Base-by-base conservation (phyloP, 2,797 vertebrate genomes). In the Gallirallus australis region DNA sequence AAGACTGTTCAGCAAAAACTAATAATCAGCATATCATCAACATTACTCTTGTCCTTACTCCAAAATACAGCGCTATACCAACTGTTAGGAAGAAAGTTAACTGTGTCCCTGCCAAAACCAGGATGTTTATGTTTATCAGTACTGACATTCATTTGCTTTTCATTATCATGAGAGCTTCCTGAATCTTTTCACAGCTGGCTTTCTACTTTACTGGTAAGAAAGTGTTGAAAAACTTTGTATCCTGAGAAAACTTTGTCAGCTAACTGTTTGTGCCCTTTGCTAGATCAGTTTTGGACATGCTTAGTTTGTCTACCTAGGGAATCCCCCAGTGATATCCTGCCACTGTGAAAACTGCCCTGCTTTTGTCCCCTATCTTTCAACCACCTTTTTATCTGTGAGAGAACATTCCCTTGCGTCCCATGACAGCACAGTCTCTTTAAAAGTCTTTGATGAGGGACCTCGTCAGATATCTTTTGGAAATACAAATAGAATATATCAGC, bases 401-500 rank as follows among this genome's bases (percentile, higher is more conserved):
- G 84, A 83, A 19, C 82, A 35, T 77, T 89, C 82, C 33, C 69
- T 45, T 6, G 28, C 0, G 1, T 64, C 50, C 69, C 56, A 5
- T 48, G 78, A 64, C 64, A 92, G 64, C 68, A 42, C 57, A 60
- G 79, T 40, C 89, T n/a, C 87, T 92, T 79, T 50, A 73, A 76
- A 84, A 66, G 50, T 17, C 93, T 94, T 94, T 92, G 76, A 71
- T 81, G 87, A 89, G 42, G 59, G 66, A 13, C 63, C 59, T 86
- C 79, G 90, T 82, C 77, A 86, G 66, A 5, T 63, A 54, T 28
- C 65, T 84, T 90, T 57, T 91, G 80, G 85, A 93, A 96, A 90
- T 79, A 91, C 77, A 72, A 84, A 89, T 30, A 86, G 87, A 39
- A 30, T 48, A 0, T 19, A 72, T 54, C 47, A 86, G 70, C 66